Percentiles rank a stretch among this genome's conserved stretches.
phyloP scores from a whole-genome alignment of 1,140 invertebrate genomes.

The Drosophila saltans region DNA sequence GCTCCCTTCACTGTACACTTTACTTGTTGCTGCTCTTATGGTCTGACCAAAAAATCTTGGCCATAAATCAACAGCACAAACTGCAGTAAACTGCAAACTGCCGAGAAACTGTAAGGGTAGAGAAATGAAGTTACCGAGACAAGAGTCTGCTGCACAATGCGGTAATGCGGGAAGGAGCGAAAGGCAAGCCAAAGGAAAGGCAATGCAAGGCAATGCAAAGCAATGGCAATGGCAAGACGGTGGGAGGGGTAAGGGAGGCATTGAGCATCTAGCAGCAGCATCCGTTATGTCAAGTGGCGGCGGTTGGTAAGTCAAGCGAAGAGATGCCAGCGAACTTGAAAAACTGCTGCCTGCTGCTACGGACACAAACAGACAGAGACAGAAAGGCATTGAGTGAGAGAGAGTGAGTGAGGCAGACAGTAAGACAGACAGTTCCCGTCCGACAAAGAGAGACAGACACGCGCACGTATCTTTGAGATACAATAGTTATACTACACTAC shows the following conservation, averaged over 20 bases:
- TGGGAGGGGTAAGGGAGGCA: background rate
- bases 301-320: slow-evolving; percentile 19
- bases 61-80: slow-evolving; percentile 19
- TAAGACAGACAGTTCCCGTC: slow-evolving; percentile 2
- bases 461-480: background rate
- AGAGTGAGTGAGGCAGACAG: background rate
- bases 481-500: background rate
- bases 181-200: background rate
- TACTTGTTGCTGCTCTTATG: slow-evolving; percentile 13
- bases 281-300: slow-evolving; percentile 20
- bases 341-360: slow-evolving; percentile 32
- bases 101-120: slow-evolving; percentile 1
- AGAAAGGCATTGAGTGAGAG: background rate
- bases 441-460: background rate
- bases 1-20: background rate
- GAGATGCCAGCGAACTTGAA: slow-evolving; percentile 22
- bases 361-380: slow-evolving; percentile 30
- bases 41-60: slow-evolving; percentile 12
- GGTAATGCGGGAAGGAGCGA: background rate
- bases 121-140: slow-evolving; percentile 15
- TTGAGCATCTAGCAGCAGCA: slow-evolving; percentile 15
- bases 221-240: background rate
- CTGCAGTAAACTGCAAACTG: slow-evolving; percentile 11
- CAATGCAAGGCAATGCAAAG: background rate
- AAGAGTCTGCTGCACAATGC: slow-evolving; percentile 2